Conservation (phyloP, 2,797 vertebrate genomes). For the Steatocranus sp. region DNA sequence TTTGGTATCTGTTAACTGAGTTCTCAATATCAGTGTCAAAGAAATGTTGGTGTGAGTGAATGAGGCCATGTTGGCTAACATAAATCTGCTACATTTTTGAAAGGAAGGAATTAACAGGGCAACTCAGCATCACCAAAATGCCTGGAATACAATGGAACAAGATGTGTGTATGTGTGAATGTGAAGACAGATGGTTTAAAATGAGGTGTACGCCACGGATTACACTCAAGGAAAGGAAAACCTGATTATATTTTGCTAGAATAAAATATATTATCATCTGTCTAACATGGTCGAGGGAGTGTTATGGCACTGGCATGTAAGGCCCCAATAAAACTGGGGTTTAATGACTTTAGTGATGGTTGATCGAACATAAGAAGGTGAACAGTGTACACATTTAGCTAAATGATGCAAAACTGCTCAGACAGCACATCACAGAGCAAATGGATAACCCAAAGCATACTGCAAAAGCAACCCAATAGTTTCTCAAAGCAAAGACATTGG, state of each 20-base stretch:
- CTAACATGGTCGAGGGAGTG: not conserved
- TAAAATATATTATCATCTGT: not conserved
- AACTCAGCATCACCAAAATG: not conserved
- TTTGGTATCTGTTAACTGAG: not conserved
- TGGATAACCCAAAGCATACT: not conserved
- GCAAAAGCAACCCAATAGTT: not conserved
- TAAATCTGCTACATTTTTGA: not conserved
- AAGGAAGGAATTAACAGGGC: not conserved
- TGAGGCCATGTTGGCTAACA: not conserved
- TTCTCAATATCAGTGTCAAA: not conserved
- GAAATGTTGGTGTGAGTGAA: not conserved
- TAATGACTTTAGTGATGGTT: not conserved
- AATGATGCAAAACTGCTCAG: not conserved
- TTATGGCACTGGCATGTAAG: not conserved
- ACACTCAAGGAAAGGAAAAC: not conserved
- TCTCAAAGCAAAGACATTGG: not conserved
- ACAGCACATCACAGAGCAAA: not conserved
- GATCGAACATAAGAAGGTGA: not conserved
- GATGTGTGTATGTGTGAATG: not conserved
- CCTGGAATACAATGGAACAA: not conserved
- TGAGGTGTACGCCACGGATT: fast-evolving
- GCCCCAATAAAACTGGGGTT: not conserved
- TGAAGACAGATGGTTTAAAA: not conserved
- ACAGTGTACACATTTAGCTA: not conserved
- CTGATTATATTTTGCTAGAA: not conserved